These are phyloP conservation scores for Epinephelus awoara DNA, from an alignment of 2,797 vertebrate genomes.

Conservation along the genomic window DNA sequence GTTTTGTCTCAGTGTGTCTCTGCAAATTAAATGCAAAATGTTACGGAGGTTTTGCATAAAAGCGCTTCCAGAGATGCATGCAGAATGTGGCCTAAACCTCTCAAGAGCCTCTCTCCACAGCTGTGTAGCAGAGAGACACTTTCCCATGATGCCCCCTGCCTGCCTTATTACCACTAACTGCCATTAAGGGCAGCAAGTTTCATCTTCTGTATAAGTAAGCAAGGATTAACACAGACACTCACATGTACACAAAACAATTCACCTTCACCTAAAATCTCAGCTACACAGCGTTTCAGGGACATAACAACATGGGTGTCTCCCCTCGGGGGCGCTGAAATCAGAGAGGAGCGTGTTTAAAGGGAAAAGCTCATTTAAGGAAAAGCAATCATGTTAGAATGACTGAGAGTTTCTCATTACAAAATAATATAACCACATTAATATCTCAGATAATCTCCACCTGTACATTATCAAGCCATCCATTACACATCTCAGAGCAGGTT, in stretches of 20 bases:
- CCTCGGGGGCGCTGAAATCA: slow-evolving; percentile 32
- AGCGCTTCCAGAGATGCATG: slow-evolving; percentile 3
- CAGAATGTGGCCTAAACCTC: slow-evolving; percentile 24
- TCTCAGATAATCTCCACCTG: slow-evolving; percentile 26
- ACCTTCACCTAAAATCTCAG: slow-evolving; percentile 55
- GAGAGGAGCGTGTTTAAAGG: slow-evolving; percentile 26
- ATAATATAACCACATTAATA: slow-evolving; percentile 35
- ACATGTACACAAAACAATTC: slow-evolving; percentile 35
- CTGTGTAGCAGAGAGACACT: slow-evolving; percentile 16
- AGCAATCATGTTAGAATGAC: slow-evolving; percentile 42
- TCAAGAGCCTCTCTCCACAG: slow-evolving; percentile 16
- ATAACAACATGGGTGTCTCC: slow-evolving; percentile 20
- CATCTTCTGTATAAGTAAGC: slow-evolving; percentile 30
- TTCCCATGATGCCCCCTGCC: slow-evolving; percentile 30
- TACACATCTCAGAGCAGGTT: slow-evolving; percentile 26
- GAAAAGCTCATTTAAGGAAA: slow-evolving; percentile 50
- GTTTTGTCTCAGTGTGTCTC: slow-evolving; percentile 6
- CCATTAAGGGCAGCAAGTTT: slow-evolving; percentile 24
- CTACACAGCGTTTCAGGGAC: slow-evolving; percentile 31
- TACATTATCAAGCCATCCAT: slow-evolving; percentile 24
- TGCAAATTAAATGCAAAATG: slow-evolving; percentile 15
- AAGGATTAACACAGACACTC: slow-evolving; percentile 17
- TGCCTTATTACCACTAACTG: slow-evolving; percentile 49
- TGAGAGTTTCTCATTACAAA: slow-evolving; percentile 48
- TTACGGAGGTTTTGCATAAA: slow-evolving; percentile 9